Evolutionary conservation across 2,113 vertebrate species (phyloP), one percentile per base, ranked within the genome.

Genomic region (Prunella fulvescens): DNA sequence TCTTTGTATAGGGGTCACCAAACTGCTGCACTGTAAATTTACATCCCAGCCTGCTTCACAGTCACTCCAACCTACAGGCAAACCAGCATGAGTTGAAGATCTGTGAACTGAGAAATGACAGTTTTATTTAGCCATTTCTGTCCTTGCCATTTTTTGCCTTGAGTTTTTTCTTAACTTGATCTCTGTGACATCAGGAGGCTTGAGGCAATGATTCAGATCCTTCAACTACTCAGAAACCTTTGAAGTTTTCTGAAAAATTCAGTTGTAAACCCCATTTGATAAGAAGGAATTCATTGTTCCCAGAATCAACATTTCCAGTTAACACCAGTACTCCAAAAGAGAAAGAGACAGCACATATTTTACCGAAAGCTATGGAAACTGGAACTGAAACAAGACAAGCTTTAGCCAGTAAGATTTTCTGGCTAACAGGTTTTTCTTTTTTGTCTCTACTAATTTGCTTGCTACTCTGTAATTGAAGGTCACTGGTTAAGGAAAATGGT

Each of bases 391-490:
- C 94, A 94, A 96, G 90, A 93, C 60, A 90, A 88, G 78, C 50
- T 90, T 93, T 81, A 96, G 88, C 62, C 83, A 94, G 69, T 69
- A 90, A 62, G 61, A 88, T 81, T 97, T 96, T 95, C 74, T 93
- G 91, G 95, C 92, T 85, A 94, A 89, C 90, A 88, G 93, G 84
- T 95, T 94, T 92, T 94, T 88, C 72, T 94, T 94, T 96, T 95
- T 95, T 93, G 83, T 90, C 79, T 96, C 81, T 79, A 82, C 92
- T 95, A 90, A 96, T 96, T 95, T 97, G 92, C 88, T 94, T 86
- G 47, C 89, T 95, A 80, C 82, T 92, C 90, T 96, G n/a, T 95
- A 84, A 95, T 96, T 97, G 94, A 93, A 94, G 96, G 94, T 95
- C 93, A 90, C 93, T 65, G 91, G 82, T 94, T 91, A 96, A 93